Evolutionary conservation across 1,140 invertebrate genomes (phyloP).

Genomic region (Phthorimaea operculella): DNA sequence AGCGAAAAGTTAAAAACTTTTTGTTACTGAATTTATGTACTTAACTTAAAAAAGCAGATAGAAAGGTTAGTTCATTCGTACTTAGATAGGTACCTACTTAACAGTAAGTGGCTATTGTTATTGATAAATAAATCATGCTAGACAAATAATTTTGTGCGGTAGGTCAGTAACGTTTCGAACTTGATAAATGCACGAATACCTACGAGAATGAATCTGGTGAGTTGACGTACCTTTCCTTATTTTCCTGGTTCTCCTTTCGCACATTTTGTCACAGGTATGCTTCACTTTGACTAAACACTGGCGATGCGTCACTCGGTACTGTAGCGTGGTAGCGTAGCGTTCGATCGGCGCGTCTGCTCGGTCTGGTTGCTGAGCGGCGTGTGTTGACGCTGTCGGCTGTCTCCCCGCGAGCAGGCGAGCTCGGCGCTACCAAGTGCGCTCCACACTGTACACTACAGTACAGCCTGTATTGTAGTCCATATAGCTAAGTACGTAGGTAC

Average conservation of each 20-base stretch:
- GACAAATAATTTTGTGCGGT: background rate
- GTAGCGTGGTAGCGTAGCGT: background rate
- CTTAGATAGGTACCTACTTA: too few species aligned
- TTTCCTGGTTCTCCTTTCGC: conserved; percentile 53
- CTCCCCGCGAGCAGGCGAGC: background rate
- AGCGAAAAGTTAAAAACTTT: too few species aligned
- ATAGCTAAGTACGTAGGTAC: too few species aligned
- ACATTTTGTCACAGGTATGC: conserved; percentile 45
- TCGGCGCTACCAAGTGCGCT: too few species aligned
- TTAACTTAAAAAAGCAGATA: too few species aligned
- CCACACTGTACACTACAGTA: too few species aligned
- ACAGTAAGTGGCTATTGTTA: too few species aligned
- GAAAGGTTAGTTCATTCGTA: too few species aligned
- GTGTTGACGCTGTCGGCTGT: background rate
- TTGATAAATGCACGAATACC: conserved; percentile 7
- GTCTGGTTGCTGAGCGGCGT: background rate
- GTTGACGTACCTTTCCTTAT: conserved; percentile 45
- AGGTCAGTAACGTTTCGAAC: background rate
- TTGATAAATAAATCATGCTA: too few species aligned
- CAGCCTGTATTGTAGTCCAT: too few species aligned
- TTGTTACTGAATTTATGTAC: too few species aligned
- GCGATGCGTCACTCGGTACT: background rate
- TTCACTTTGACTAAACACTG: conserved; percentile 18
- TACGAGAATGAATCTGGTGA: conserved; percentile 6
- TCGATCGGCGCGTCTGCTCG: background rate